Evolutionary conservation across 2,797 vertebrate species (phyloP).

Genomic region (Chiloscyllium punctatum): DNA sequence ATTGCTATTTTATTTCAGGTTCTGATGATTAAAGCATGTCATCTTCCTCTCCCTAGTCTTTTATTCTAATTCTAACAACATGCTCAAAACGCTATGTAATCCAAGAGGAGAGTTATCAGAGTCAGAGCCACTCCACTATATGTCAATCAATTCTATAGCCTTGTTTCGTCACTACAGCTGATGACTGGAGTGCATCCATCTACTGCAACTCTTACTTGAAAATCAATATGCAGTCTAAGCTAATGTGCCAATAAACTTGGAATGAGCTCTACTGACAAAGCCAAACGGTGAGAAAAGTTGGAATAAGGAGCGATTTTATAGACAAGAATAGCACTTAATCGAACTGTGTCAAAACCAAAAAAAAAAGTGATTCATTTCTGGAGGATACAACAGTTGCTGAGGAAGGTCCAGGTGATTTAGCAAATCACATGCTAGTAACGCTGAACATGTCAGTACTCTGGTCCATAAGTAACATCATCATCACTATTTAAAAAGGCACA

Average conservation of each 20-base stretch:
- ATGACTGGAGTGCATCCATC: neutral
- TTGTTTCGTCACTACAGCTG: neutral
- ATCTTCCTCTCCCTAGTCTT: neutral
- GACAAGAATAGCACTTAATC: slow-evolving; percentile 11
- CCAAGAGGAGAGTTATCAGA: neutral
- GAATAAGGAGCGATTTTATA: neutral
- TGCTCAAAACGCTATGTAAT: neutral
- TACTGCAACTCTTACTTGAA: neutral
- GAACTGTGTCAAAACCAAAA: neutral
- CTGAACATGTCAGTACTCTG: neutral
- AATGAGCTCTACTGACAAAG: neutral
- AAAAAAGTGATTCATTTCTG: neutral
- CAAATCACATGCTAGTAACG: neutral
- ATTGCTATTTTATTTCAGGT: neutral
- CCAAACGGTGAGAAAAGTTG: neutral
- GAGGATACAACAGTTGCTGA: neutral
- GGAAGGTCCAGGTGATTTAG: neutral
- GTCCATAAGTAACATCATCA: neutral
- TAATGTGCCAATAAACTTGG: neutral
- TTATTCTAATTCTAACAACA: neutral
- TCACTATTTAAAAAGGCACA: no score
- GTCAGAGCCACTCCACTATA: neutral
- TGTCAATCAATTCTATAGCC: neutral
- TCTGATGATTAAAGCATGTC: neutral
- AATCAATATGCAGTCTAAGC: neutral